These are phyloP conservation scores for Philopotamus ludificatus DNA, from an alignment of 1,140 invertebrate genomes.

Conservation along the genomic window DNA sequence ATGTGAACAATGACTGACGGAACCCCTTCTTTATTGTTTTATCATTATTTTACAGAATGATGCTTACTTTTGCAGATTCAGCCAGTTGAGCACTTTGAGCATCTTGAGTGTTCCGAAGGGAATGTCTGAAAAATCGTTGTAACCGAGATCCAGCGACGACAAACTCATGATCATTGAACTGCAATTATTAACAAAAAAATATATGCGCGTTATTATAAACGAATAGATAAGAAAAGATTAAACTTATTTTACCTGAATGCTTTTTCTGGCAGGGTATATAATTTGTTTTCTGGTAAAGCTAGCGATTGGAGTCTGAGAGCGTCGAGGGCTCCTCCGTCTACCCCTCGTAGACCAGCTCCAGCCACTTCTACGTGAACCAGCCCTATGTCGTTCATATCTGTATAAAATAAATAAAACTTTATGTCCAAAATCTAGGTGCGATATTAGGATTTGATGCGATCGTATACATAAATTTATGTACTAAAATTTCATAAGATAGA, in stretches of 20 bases:
- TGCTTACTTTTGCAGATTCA: constrained; percentile 73
- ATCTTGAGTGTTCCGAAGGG: constrained; percentile 64
- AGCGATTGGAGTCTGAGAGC: constrained; percentile 35
- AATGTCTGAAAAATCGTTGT: constrained; percentile 68
- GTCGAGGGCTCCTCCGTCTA: constrained; percentile 38
- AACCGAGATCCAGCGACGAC: constrained; percentile 70
- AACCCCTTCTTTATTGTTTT: neutral
- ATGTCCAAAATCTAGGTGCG: too few species aligned
- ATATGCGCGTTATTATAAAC: neutral
- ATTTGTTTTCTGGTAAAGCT: constrained; percentile 34
- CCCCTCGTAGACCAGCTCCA: constrained; percentile 36
- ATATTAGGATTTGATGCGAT: too few species aligned
- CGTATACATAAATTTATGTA: too few species aligned
- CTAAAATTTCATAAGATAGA: too few species aligned
- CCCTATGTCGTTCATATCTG: constrained; percentile 33
- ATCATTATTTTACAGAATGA: too few species aligned
- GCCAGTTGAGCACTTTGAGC: constrained; percentile 68
- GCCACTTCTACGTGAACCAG: constrained; percentile 35
- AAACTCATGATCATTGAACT: constrained; percentile 63
- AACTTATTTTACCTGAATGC: constrained; percentile 33
- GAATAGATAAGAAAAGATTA: neutral
- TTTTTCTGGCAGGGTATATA: constrained; percentile 37
- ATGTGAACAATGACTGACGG: neutral
- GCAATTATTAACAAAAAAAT: constrained; percentile 26
- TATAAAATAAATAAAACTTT: constrained; percentile 13